Conservation (phyloP, 1,140 invertebrate species). For the Fopius arisanus region DNA sequence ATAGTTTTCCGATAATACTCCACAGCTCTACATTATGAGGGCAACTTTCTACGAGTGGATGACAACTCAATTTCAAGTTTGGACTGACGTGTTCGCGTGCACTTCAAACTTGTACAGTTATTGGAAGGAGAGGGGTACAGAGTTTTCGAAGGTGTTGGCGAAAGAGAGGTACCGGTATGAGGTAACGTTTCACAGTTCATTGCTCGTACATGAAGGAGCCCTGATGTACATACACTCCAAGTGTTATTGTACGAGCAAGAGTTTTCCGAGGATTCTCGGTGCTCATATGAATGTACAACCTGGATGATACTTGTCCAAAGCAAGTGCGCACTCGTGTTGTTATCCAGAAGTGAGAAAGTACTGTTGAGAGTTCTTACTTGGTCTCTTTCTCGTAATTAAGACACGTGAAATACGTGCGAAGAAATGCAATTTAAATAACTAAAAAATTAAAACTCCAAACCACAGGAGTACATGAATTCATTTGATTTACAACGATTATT, state of each 20-base stretch:
- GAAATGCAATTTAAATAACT: too few species aligned
- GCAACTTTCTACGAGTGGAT: conserved; percentile 59
- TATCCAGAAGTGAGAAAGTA: neutral
- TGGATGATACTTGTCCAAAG: neutral
- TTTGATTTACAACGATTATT: too few species aligned
- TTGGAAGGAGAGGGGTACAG: neutral
- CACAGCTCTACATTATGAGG: conserved; percentile 50
- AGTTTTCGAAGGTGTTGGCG: conserved; percentile 16
- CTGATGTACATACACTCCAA: neutral
- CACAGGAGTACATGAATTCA: too few species aligned
- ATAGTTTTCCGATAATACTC: conserved; percentile 45
- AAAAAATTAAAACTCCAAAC: too few species aligned
- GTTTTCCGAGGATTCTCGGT: neutral
- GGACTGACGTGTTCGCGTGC: conserved; percentile 60
- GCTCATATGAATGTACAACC: neutral
- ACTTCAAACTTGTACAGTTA: conserved; percentile 48
- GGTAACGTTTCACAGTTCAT: conserved; percentile 42
- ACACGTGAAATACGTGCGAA: neutral
- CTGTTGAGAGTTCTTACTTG: neutral
- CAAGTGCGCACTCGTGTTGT: neutral
- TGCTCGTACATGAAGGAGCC: conserved; percentile 30
- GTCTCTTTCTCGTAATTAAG: neutral
- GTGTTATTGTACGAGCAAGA: neutral
- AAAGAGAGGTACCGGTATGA: conserved; percentile 10
- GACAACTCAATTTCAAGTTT: conserved; percentile 66